A percentile compares a stretch with the other conserved stretches of the same genome.
phyloP scores from a whole-genome alignment of 2,113 vertebrate genomes.

The Eublepharis macularius region DNA sequence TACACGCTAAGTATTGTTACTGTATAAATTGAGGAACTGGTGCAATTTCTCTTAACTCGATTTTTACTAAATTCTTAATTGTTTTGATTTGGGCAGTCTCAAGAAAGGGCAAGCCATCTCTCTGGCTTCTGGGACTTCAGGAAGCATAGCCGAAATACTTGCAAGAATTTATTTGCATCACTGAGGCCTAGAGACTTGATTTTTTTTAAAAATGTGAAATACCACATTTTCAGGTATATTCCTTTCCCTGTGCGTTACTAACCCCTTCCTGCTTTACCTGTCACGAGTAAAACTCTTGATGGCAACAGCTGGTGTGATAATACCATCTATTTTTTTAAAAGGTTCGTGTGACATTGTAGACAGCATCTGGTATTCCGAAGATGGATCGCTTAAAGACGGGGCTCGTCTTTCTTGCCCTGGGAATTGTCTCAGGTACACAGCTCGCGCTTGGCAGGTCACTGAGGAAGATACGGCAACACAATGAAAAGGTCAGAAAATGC shows the following conservation, averaged over 20 bases:
- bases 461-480: neutral
- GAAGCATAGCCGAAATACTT: neutral
- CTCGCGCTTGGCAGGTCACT: neutral
- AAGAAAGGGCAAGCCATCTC: neutral
- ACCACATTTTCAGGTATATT: too few relatives aligned
- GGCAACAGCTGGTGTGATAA: neutral
- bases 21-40: too few relatives aligned
- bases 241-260: too few relatives aligned
- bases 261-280: neutral
- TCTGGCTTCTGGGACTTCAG: neutral
- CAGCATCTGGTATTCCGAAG: neutral
- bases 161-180: neutral
- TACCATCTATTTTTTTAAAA: neutral
- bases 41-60: too few relatives aligned
- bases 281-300: neutral
- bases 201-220: too few relatives aligned
- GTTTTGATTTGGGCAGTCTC: neutral
- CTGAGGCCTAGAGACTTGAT: neutral
- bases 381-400: neutral
- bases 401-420: neutral
- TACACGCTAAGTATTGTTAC: too few relatives aligned
- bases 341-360: too few relatives aligned
- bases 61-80: too few relatives aligned
- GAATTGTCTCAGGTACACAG: neutral
- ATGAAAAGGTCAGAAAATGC: constrained; percentile 19